Evolutionary conservation across 2,888 invertebrate species (phyloP), one percentile per base, ranked within the genome.

Genomic region (Platypus cylindrus): DNA sequence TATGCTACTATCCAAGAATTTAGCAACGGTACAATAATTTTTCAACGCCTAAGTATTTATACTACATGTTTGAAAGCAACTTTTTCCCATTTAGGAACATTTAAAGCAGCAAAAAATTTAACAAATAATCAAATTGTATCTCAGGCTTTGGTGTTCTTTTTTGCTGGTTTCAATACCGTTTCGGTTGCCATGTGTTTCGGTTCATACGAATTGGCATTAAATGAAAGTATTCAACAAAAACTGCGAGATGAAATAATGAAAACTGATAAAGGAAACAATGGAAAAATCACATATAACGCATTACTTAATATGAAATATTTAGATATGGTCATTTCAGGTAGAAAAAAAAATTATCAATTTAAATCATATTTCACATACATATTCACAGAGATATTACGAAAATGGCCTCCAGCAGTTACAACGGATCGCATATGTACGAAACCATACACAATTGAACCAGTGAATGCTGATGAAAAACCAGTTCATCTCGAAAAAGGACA

Each of bases 141-240:
- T 0, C 73, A 75, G 54, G 65, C 65, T 13, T 40, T 68, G 2
- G 43, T 67, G 2, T 68, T 68, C 56, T 67, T 67, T 51, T 52
- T 68, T 2, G 68, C 64, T 13, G 69, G 68, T 2, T 68, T 64
- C 39, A 67, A 68, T 31, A 59, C 64, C 1, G 60, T 62, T 0
- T 61, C 67, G 0, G 59, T 61, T 36, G 46, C 60, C 4, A 56
- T 67, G 49, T 62, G 60, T 1, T 73, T 74, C 38, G 48, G 66
- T 0, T 53, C 70, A 0, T 63, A 72, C 25, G 75, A 75, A 51
- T 48, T 77, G 15, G 71, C 71, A 17, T 35, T 67, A 3, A 65
- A 75, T 54, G 65, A 68, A n/a, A 71, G 75, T 0, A 53, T 71
- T 1, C 75, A 76, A 50, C 59, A 65, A 3, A 64, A 52, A 32